Conservation (phyloP, 1,140 invertebrate genomes). For the Drosophila orena region DNA sequence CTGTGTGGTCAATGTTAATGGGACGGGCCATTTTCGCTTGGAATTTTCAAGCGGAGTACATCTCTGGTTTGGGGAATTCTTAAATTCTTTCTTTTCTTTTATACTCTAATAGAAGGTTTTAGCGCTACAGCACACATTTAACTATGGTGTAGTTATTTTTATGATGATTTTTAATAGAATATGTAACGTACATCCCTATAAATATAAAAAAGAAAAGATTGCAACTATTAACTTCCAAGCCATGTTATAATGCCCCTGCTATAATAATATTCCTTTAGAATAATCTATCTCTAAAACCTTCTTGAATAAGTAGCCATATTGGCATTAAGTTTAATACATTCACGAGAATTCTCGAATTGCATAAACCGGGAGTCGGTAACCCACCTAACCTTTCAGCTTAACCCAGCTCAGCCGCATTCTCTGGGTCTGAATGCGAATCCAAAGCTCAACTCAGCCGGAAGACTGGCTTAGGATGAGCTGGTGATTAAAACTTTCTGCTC, state of each 20-base stretch:
- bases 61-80: not conserved
- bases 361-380: conserved; percentile 8
- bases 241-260: no score
- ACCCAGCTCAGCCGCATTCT: conserved; percentile 14
- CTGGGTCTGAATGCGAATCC: conserved; percentile 16
- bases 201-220: not conserved
- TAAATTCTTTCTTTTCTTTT: not conserved
- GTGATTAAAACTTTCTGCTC: conserved; percentile 62
- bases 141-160: no score
- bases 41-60: not conserved
- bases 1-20: conserved; percentile 52
- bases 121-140: not conserved
- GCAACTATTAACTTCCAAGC: no score
- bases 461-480: conserved; percentile 28
- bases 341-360: conserved; percentile 29
- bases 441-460: conserved; percentile 49
- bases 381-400: conserved; percentile 41
- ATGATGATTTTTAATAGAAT: no score
- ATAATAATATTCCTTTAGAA: not conserved
- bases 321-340: conserved; percentile 19
- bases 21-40: conserved; percentile 9
- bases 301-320: not conserved
- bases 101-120: not conserved
- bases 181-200: no score
- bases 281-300: not conserved